Conservation (phyloP, 2,888 invertebrate species). For the Diaperis boleti region DNA sequence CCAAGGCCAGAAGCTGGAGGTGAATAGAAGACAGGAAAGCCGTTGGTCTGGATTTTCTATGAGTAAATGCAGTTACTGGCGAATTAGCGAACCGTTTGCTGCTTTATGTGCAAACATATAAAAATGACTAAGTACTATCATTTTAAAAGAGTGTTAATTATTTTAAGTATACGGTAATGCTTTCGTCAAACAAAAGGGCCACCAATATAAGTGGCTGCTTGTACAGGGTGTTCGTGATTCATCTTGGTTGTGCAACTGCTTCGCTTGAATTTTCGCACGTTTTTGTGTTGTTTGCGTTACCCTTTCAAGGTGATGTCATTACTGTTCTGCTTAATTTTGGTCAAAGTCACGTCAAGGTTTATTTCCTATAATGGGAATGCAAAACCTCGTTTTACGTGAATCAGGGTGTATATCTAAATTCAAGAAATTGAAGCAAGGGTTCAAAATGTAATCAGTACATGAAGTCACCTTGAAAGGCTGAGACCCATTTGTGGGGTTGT, state of each 20-base stretch:
- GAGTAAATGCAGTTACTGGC: constrained; percentile 18
- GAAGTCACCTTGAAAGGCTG: no score
- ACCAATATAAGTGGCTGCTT: constrained; percentile 26
- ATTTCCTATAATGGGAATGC: no score
- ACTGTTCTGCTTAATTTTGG: no score
- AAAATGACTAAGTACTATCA: constrained; percentile 44
- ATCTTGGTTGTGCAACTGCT: constrained; percentile 8
- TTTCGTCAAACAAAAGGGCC: constrained; percentile 35
- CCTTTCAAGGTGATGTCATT: no score
- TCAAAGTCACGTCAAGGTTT: no score
- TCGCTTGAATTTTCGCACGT: constrained; percentile 25
- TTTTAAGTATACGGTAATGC: constrained; percentile 44
- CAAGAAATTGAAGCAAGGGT: no score
- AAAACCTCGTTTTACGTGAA: no score
- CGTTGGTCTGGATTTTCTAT: constrained; percentile 22
- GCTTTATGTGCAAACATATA: constrained; percentile 43
- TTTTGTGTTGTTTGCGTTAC: background rate
- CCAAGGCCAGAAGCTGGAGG: background rate
- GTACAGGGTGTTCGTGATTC: constrained; percentile 28
- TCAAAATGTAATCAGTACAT: no score
- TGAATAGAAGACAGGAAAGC: background rate
- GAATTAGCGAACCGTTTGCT: constrained; percentile 29
- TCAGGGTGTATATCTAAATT: no score
- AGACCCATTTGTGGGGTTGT: no score
- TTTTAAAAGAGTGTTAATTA: constrained; percentile 47